Base-by-base conservation (phyloP, 2,113 vertebrate species). In the Mionectes macconnelli region DNA sequence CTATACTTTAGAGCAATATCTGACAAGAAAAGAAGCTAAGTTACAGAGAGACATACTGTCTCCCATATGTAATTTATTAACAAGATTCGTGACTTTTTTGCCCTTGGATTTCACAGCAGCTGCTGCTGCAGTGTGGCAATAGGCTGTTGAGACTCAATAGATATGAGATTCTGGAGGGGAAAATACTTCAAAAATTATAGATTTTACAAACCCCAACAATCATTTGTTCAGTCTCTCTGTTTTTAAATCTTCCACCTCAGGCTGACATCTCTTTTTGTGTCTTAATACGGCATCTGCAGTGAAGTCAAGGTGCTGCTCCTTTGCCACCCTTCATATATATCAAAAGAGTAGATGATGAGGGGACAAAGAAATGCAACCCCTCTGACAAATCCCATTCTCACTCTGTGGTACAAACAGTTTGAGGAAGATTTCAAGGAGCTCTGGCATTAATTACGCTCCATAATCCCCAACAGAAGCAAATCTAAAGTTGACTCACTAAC, bases 81-180 rank as follows among this genome's bases (percentile, higher is more conserved):
- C 42, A 93, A 55, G 73, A 81, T 81, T 67, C 47, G 57, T 57
- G 2, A 64, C 59, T 40, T 37, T 80, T 80, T 83, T 83, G 49
- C 53, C 67, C 77, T 45, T 79, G 77, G 74, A 81, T 67, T 93
- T 95, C 73, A 93, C 39, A 89, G 52, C 52, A 92, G 81, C 76
- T 67, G 39, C 63, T 42, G 22, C 53, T 78, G 39, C 52, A 66
- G 44, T 22, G 23, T 81, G n/a, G 35, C 1, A 0, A 49, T 62
- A 50, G 42, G 35, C 52, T 78, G n/a, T 44, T 63, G 50, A 89
- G 53, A 78, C 31, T 60, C 64, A 78, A 39, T 3, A 82, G 84
- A 66, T 45, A 73, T 52, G 53, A 78, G 44, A 67, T 72, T 88
- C 64, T 72, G 76, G 39, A 93, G 25, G 7, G 30, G 31, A 84